Base-by-base conservation (phyloP, 1,140 invertebrate genomes). In the Tetragonula clypearis region DNA sequence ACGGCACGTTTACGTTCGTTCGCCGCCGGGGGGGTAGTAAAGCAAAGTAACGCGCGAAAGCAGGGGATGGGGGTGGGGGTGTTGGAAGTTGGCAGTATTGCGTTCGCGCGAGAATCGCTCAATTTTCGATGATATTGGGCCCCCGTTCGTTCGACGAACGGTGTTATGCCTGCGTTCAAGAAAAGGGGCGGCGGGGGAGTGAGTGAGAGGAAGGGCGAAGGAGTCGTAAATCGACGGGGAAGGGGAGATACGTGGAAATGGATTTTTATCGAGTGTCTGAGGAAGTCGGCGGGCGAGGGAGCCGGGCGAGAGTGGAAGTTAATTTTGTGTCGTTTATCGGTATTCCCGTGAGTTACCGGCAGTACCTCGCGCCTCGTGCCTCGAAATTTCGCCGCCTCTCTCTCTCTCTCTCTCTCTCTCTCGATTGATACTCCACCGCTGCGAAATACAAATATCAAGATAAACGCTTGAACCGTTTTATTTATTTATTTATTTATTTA, bases 1-100 rank as follows among this genome's bases (percentile, higher is more conserved):
- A 60, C 71, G 73, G 55, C 87, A 90, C 84, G 87, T 88, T n/a
- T n/a, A 88, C 69, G 79, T 89, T 86, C 80, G 87, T 89, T 89
- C 85, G 78, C 68, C 78, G 60, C 60, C 56, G 66, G 62, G n/a
- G n/a, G 30, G 84, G 60, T 53, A 84, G 74, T 87, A 88, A 87
- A 76, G 15, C 9, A 53, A 66, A 76, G 15, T 12, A 53, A 66
- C 56, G 19, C 26, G 21, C 21, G 55, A 55, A 30, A 30, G 30
- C 30, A 56, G 55, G 12, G 30, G 23, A n/a, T n/a, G 17, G 6
- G 53, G 55, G n/a, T 4, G 5, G 21, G 49, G 41, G n/a, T 19
- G 55, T 21, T 35, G 49, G 75, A 49, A 73, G 74, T 65, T 58
- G 60, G 55, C 23, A 19, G 73, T 65, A 0, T 41, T n/a, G 26